Conservation (phyloP, 1,140 invertebrate species). For the Ooceraea biroi region DNA sequence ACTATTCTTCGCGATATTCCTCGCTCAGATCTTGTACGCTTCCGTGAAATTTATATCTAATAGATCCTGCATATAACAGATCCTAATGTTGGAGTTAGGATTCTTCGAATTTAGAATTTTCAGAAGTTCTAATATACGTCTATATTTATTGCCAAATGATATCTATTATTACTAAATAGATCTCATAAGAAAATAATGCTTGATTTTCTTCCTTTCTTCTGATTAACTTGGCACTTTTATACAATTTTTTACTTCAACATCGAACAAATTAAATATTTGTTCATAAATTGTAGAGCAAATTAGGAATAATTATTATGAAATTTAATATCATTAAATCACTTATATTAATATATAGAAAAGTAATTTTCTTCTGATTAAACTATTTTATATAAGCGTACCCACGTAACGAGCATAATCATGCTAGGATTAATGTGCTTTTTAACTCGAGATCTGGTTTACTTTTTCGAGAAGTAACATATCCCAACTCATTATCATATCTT, state of each 20-base stretch:
- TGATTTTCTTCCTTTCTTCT: too few relatives aligned
- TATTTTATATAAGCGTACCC: background rate
- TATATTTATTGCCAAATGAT: too few relatives aligned
- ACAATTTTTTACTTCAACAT: background rate
- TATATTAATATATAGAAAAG: too few relatives aligned
- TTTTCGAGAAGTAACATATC: background rate
- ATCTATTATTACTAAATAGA: too few relatives aligned
- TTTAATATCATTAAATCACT: constrained; percentile 10
- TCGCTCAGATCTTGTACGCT: background rate
- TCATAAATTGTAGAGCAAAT: background rate
- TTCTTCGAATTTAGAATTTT: too few relatives aligned
- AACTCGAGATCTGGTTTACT: background rate
- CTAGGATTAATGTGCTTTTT: background rate
- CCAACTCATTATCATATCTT: background rate
- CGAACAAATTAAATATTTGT: background rate
- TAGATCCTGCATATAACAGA: too few relatives aligned
- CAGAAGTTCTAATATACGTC: too few relatives aligned
- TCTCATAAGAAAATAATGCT: too few relatives aligned
- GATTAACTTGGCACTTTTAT: background rate
- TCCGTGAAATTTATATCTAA: background rate
- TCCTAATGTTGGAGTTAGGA: too few relatives aligned
- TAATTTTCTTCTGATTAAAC: background rate
- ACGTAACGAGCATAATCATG: background rate
- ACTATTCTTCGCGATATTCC: constrained; percentile 35
- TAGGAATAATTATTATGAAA: background rate